phyloP scores from a whole-genome alignment of 2,797 vertebrate genomes.

The Strix occidentalis region DNA sequence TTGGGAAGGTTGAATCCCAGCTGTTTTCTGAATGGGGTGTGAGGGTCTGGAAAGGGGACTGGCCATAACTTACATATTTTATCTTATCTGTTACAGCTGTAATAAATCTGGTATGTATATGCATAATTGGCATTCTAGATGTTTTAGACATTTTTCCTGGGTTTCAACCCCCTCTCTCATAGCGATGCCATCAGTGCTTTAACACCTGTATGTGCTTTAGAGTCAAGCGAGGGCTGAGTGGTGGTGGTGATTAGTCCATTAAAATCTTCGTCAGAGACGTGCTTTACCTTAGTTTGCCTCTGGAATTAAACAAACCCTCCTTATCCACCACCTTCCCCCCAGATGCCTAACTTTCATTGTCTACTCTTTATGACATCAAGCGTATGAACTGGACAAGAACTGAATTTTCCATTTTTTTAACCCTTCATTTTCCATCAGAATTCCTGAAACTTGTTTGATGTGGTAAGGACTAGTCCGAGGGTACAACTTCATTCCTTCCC shows the following conservation, averaged over 20 bases:
- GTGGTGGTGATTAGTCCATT: too few species aligned
- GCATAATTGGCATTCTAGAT: neutral
- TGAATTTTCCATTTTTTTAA: neutral
- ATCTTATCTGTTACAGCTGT: neutral
- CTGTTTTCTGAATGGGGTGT: neutral
- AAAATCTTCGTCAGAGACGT: neutral
- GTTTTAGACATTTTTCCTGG: neutral
- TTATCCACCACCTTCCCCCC: fast-evolving
- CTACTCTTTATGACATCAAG: neutral
- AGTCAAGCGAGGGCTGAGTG: too few species aligned
- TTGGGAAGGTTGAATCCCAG: neutral
- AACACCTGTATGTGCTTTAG: neutral
- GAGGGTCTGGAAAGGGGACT: neutral
- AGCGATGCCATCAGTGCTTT: neutral
- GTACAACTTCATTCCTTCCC: neutral
- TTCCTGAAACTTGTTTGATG: neutral
- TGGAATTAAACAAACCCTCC: neutral
- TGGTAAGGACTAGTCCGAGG: neutral
- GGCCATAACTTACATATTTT: neutral
- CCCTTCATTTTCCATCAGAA: neutral
- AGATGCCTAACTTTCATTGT: neutral
- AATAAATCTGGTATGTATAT: neutral
- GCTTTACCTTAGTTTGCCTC: neutral
- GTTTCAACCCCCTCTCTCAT: neutral
- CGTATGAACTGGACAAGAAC: neutral